A percentile compares a stretch with the other conserved stretches of the same genome.
phyloP scores from a whole-genome alignment of 2,888 invertebrate genomes.

The Norana najaformis region DNA sequence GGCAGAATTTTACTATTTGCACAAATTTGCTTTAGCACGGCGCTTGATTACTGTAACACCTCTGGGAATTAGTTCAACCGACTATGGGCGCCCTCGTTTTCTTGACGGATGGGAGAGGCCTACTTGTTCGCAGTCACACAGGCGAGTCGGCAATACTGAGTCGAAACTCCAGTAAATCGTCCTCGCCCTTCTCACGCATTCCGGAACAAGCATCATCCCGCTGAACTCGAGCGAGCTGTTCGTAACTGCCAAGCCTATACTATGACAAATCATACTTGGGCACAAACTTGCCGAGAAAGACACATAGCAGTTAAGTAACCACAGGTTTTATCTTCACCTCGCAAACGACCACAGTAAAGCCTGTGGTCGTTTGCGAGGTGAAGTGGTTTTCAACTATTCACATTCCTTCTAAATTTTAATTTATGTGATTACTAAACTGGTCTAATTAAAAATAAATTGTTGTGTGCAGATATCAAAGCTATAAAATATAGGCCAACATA shows the following conservation, averaged over 20 bases:
- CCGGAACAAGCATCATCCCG: not conserved
- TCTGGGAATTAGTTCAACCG: not conserved
- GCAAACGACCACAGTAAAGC: too few species aligned
- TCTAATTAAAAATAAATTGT: too few species aligned
- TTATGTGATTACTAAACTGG: too few species aligned
- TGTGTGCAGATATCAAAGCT: too few species aligned
- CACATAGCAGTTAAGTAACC: too few species aligned
- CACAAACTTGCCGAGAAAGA: too few species aligned
- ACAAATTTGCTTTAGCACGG: too few species aligned
- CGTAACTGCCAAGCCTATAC: not conserved
- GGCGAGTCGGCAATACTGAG: not conserved
- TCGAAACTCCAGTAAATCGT: not conserved
- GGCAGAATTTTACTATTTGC: not conserved
- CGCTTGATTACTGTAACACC: not conserved
- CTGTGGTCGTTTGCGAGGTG: too few species aligned
- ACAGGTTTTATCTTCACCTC: too few species aligned
- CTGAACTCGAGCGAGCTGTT: slow-evolving; percentile 22
- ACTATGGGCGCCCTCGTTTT: not conserved
- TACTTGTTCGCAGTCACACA: not conserved
- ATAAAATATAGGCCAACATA: too few species aligned
- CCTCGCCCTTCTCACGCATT: not conserved
- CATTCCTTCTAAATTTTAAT: too few species aligned
- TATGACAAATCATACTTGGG: not conserved
- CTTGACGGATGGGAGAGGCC: not conserved
- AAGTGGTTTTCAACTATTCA: too few species aligned